Evolutionary conservation across 2,888 invertebrate genomes (phyloP), one percentile per base, ranked within the genome.

Genomic region (Sturmia bella): DNA sequence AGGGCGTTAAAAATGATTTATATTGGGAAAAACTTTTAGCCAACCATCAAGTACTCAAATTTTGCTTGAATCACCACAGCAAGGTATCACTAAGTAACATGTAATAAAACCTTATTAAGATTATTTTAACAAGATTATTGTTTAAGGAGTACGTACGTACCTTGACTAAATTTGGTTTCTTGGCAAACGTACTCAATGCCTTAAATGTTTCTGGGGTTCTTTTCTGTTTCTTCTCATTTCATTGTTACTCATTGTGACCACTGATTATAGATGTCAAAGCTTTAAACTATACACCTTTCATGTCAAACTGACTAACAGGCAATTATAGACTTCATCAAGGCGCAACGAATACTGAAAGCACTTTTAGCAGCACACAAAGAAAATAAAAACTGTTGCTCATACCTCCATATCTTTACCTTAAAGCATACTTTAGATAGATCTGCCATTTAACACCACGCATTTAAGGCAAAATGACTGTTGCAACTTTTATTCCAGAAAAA

Each of bases 301-400:
- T 85, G 84, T 85, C 84, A 84, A 81, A 76, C 70, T 81, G 81
- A 81, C 83, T 85, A 85, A 85, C 84, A 84, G 83, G 84, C 83
- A 85, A 84, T 84, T 85, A 85, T 70, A 82, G 84, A 78, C 84
- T 78, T 84, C 85, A 83, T 84, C 83, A 84, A 84, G 76, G 82
- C 85, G 80, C 73, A 84, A 82, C 81, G 82, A 85, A 82, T 73
- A 73, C 32, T 32, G 50, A 64, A 69, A 64, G n/a, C 24, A 32
- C 32, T 32, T 7, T 32, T 7, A 6, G 9, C 32, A 72, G 1
- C 7, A 12, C 9, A 59, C 6, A 45, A 37, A 41, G 5, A 48
- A 48, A 74, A 19, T n/a, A 74, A 74, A n/a, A 45, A 15, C 48
- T 74, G 13, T 50, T 75, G 72, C 41, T 73, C 48, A 77, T 74